These are phyloP conservation scores for Cephalopterus ornatus DNA, from an alignment of 2,113 vertebrate genomes.

Conservation along the genomic window DNA sequence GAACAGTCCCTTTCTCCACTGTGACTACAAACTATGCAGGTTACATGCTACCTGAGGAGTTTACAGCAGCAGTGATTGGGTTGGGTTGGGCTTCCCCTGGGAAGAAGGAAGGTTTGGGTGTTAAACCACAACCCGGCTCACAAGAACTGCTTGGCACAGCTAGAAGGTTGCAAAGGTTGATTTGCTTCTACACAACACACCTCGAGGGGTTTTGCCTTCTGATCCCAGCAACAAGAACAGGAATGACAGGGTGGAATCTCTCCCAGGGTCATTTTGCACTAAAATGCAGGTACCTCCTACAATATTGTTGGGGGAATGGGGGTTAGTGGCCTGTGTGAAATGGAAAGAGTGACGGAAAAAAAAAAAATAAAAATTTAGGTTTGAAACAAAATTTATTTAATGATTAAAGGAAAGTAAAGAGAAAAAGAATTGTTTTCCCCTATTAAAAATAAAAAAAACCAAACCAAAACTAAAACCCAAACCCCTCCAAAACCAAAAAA, in stretches of 20 bases:
- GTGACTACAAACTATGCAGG: background rate
- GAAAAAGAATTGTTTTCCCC: background rate
- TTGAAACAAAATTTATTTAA: background rate
- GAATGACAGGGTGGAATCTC: background rate
- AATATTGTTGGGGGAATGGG: background rate
- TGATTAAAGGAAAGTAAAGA: background rate
- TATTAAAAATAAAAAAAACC: background rate
- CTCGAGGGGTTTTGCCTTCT: background rate
- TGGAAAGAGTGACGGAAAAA: background rate
- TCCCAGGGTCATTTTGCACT: background rate
- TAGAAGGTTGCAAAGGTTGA: background rate
- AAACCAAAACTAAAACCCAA: background rate
- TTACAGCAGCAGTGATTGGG: background rate
- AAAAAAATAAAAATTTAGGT: background rate
- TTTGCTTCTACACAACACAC: background rate
- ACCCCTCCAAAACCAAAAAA: background rate
- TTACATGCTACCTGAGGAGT: background rate
- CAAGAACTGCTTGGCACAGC: background rate
- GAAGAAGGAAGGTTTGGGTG: background rate
- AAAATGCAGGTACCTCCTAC: background rate
- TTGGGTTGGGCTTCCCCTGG: background rate
- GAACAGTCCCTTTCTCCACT: background rate
- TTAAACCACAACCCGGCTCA: background rate
- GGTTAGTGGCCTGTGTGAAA: background rate
- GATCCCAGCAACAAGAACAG: constrained; percentile 30